Evolutionary conservation across 1,140 invertebrate genomes (phyloP).

Genomic region (Melipona quadrifasciata): DNA sequence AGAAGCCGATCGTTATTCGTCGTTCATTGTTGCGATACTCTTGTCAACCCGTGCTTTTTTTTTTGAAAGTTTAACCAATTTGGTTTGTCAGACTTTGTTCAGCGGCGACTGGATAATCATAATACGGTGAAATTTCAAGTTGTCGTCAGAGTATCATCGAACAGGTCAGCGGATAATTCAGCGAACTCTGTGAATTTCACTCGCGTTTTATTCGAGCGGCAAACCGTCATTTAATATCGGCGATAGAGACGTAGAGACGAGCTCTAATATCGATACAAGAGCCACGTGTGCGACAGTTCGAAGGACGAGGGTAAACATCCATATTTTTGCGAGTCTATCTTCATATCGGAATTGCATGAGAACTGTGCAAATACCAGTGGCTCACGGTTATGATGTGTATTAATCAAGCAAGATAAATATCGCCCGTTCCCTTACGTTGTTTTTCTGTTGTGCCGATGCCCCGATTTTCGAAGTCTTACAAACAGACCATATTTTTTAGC

Average conservation of each 20-base stretch:
- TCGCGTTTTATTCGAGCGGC: neutral
- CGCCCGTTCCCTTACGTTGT: conserved; percentile 18
- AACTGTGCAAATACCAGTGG: conserved; percentile 54
- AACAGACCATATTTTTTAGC: neutral
- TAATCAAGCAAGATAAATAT: conserved; percentile 58
- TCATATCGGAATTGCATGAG: conserved; percentile 53
- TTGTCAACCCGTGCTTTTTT: neutral
- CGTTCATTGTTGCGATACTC: conserved; percentile 13
- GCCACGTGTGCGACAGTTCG: conserved; percentile 55
- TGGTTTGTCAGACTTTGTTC: neutral
- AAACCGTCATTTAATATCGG: conserved; percentile 1
- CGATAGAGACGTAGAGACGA: neutral
- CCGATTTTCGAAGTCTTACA: neutral
- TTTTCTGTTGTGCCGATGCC: neutral
- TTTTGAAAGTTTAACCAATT: conserved; percentile 13
- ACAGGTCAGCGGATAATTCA: too few relatives aligned
- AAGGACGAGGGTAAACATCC: conserved; percentile 66
- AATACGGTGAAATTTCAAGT: too few relatives aligned
- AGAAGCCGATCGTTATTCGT: neutral
- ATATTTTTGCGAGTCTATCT: conserved; percentile 54
- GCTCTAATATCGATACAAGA: conserved; percentile 39
- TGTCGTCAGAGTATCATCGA: too few relatives aligned
- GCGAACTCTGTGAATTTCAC: neutral
- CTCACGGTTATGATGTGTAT: conserved; percentile 57
- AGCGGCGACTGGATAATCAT: neutral